phyloP scores from a whole-genome alignment of 2,113 vertebrate species.

The Tylochromis polylepis region DNA sequence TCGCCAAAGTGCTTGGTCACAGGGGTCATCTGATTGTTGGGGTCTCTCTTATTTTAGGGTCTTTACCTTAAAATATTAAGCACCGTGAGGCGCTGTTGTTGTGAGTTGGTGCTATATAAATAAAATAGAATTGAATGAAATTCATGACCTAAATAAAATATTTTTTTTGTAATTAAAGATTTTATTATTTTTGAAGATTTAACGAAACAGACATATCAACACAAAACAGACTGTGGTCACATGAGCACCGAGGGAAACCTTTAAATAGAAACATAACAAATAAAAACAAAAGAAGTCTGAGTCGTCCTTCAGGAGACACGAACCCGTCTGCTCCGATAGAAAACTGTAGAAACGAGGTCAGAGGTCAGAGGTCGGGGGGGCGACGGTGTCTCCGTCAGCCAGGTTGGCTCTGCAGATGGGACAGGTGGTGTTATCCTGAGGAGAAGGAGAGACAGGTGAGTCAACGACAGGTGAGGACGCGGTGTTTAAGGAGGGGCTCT shows the following conservation, averaged over 20 bases:
- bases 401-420: constrained; percentile 74
- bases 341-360: neutral
- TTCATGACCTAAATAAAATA: neutral
- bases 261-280: neutral
- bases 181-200: neutral
- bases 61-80: accelerated
- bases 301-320: neutral
- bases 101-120: neutral
- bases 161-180: too few species aligned
- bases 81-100: neutral
- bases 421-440: constrained; percentile 73
- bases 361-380: neutral
- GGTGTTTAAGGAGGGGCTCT: neutral
- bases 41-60: accelerated
- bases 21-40: neutral
- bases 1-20: neutral
- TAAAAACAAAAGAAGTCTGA: neutral
- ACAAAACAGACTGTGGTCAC: neutral
- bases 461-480: neutral
- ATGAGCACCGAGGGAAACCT: neutral
- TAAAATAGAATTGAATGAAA: neutral
- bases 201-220: neutral
- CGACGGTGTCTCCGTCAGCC: neutral
- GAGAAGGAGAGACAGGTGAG: neutral
- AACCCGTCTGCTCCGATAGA: neutral